phyloP scores from a whole-genome alignment of 2,797 vertebrate genomes.

The Neosilurus hyrtlii region DNA sequence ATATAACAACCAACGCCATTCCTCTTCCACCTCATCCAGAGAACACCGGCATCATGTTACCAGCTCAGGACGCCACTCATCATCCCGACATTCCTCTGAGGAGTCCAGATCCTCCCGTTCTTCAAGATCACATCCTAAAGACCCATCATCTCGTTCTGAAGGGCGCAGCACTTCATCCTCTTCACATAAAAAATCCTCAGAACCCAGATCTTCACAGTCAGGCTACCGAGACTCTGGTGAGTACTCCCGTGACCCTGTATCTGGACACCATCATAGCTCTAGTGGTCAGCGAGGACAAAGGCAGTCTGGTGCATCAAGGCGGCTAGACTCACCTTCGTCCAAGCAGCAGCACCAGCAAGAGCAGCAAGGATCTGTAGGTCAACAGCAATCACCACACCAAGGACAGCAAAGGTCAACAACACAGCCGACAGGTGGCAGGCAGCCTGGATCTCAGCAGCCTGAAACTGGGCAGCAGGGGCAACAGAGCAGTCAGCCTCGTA shows the following conservation, averaged over 20 bases:
- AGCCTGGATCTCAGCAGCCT: conserved; percentile 66
- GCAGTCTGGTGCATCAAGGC: conserved; percentile 69
- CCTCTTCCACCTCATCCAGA: conserved; percentile 77
- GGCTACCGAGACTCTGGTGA: conserved; percentile 82
- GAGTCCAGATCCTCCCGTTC: conserved; percentile 83
- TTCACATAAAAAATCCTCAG: conserved; percentile 80
- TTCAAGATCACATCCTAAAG: conserved; percentile 85
- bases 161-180: conserved; percentile 75
- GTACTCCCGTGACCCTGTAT: conserved; percentile 78
- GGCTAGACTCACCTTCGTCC: conserved; percentile 69
- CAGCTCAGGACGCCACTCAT: conserved; percentile 83
- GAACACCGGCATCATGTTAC: conserved; percentile 90
- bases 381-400: conserved; percentile 56
- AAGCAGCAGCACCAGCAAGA: conserved; percentile 73
- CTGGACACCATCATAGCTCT: conserved; percentile 80
- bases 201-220: conserved; percentile 72
- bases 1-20: conserved; percentile 80
- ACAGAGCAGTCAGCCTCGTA: conserved; percentile 44
- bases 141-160: conserved; percentile 80
- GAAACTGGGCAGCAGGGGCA: conserved; percentile 60
- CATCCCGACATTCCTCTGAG: conserved; percentile 83
- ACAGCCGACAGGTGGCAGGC: conserved; percentile 66
- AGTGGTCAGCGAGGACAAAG: conserved; percentile 81
- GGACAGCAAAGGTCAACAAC: conserved; percentile 69
- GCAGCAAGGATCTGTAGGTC: conserved; percentile 63